Evolutionary conservation across 1,140 invertebrate genomes (phyloP).

Genomic region (Panagrolaimus sp.): DNA sequence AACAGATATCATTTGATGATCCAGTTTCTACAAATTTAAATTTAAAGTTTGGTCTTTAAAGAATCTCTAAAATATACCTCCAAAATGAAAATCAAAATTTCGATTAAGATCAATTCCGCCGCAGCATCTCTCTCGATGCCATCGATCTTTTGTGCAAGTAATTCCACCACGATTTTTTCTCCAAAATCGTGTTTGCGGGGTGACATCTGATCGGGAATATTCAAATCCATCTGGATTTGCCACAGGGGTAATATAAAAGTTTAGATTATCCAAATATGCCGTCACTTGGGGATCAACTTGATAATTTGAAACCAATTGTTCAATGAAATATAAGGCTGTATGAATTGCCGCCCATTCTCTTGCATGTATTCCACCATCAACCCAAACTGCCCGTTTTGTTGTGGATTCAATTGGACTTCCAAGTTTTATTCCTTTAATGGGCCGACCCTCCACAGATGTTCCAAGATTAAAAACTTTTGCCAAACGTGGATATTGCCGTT

Average conservation of each 20-base stretch:
- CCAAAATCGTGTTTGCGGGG: conserved; percentile 56
- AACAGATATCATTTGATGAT: conserved; percentile 54
- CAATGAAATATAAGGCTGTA: conserved; percentile 60
- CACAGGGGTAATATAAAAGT: conserved; percentile 62
- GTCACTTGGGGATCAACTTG: conserved; percentile 50
- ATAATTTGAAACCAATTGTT: conserved; percentile 55
- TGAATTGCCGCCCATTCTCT: conserved; percentile 61
- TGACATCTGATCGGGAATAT: conserved; percentile 56
- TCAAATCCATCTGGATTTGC: conserved; percentile 62
- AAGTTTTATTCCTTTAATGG: conserved; percentile 60
- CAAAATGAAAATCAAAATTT: conserved; percentile 60
- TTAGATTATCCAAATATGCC: conserved; percentile 59
- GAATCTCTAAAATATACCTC: conserved; percentile 32
- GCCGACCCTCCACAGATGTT: conserved; percentile 60
- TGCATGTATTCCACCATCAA: conserved; percentile 61
- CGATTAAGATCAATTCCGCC: conserved; percentile 63
- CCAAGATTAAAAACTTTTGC: conserved; percentile 60
- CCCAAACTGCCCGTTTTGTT: conserved; percentile 56
- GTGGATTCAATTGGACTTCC: conserved; percentile 43
- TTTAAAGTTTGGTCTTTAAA: background rate
- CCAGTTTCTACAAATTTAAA: conserved; percentile 45
- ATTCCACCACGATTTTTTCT: conserved; percentile 52
- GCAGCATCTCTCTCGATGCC: conserved; percentile 56
- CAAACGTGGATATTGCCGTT: conserved; percentile 57
- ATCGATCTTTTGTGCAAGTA: conserved; percentile 57